Percentiles rank a stretch among this genome's conserved stretches.
phyloP scores from a whole-genome alignment of 2,797 vertebrate species.

The Erpetoichthys calabaricus region DNA sequence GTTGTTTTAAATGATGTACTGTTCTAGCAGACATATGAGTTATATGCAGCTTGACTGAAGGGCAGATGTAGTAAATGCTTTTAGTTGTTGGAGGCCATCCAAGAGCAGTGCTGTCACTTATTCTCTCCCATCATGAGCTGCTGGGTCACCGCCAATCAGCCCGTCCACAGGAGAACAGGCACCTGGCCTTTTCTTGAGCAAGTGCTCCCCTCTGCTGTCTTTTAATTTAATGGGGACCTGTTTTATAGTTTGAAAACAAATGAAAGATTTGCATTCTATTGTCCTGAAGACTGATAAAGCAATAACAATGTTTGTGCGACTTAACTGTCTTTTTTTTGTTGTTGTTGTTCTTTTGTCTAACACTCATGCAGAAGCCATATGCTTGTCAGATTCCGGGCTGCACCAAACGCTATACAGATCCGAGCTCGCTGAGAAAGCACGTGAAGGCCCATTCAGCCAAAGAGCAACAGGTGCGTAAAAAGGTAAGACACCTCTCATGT shows the following conservation, averaged over 20 bases:
- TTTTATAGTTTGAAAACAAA: too few relatives aligned
- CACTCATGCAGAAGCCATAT: constrained; percentile 72
- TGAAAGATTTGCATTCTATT: too few relatives aligned
- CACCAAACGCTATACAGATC: constrained; percentile 95
- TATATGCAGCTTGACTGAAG: constrained; percentile 6
- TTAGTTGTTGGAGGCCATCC: constrained; percentile 8
- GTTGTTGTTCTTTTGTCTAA: too few relatives aligned
- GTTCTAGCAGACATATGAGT: constrained; percentile 3
- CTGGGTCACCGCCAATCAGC: constrained; percentile 1
- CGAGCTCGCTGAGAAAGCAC: constrained; percentile 94
- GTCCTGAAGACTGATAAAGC: too few relatives aligned
- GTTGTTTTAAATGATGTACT: not conserved
- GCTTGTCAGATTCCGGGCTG: constrained; percentile 96
- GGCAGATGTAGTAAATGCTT: not conserved
- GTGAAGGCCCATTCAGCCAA: constrained; percentile 95
- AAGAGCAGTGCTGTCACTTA: constrained; percentile 11
- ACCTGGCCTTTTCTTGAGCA: not conserved
- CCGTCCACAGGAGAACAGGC: not conserved
- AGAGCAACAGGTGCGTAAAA: constrained; percentile 90
- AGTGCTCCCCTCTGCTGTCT: too few relatives aligned
- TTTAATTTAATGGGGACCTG: too few relatives aligned
- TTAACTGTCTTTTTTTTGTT: too few relatives aligned
- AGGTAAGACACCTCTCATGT: constrained; percentile 57
- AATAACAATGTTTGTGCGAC: too few relatives aligned
- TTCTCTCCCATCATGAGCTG: not conserved